Percentiles rank a stretch among this genome's conserved stretches.
Conservation (phyloP, 37 sponge, comb jelly and placozoan species). For the Chondrosia reniformis region DNA sequence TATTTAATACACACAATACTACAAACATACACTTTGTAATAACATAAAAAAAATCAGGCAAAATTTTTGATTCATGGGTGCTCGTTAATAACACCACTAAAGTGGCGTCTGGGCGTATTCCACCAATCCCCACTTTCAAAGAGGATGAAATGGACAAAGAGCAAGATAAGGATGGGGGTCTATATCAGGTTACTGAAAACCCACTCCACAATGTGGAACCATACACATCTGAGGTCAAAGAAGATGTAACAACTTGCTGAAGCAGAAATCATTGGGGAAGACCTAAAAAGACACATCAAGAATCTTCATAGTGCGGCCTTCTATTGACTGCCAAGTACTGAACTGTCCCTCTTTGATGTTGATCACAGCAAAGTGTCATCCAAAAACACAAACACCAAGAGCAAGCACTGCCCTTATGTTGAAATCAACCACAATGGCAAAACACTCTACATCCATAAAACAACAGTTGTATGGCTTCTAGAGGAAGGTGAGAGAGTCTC, state of each 20-base stretch:
- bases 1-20: neutral
- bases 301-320: neutral
- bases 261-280: neutral
- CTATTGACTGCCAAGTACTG: neutral
- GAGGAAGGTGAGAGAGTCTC: constrained; percentile 53
- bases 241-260: neutral
- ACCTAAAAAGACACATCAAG: neutral
- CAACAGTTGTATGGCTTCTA: constrained; percentile 52
- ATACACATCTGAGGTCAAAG: neutral
- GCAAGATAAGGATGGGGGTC: constrained; percentile 20
- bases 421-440: constrained; percentile 7
- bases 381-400: neutral
- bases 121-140: constrained; percentile 7
- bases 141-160: constrained; percentile 2
- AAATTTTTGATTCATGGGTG: neutral
- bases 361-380: neutral
- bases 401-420: constrained; percentile 31
- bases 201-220: neutral
- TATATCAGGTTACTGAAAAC: neutral
- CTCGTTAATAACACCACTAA: neutral
- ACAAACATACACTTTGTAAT: neutral
- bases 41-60: neutral
- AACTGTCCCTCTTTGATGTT: neutral
- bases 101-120: constrained; percentile 26
- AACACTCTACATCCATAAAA: constrained; percentile 27